phyloP scores from a whole-genome alignment of 2,797 vertebrate genomes.

The Distichodus sexfasciatus region DNA sequence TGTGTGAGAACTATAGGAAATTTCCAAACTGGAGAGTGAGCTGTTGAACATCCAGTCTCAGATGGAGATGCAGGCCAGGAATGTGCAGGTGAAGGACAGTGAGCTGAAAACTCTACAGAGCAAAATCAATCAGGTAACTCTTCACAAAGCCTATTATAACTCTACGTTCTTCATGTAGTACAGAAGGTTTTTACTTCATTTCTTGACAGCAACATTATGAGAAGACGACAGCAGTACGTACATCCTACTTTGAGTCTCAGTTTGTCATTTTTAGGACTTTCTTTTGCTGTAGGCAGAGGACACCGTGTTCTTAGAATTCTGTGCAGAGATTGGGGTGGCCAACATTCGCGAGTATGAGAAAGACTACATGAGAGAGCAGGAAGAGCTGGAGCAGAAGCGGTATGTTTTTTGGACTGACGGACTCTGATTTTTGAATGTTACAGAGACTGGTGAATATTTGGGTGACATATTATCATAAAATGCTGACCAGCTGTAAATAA shows the following conservation, averaged over 20 bases:
- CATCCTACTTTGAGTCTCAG: no score
- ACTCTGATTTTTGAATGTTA: no score
- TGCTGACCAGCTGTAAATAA: no score
- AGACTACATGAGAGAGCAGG: constrained; percentile 78
- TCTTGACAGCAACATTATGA: no score
- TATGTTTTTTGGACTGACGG: constrained; percentile 51
- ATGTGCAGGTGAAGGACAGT: constrained; percentile 66
- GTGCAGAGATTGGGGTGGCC: constrained; percentile 83
- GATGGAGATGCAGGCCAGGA: constrained; percentile 74
- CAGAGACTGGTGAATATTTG: no score
- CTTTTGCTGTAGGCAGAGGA: constrained; percentile 81
- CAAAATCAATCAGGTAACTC: constrained; percentile 81
- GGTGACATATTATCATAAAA: no score
- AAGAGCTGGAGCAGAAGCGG: constrained; percentile 87
- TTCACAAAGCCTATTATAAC: background rate
- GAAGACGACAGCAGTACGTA: no score
- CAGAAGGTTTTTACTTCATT: no score
- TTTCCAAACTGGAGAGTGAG: constrained; percentile 85
- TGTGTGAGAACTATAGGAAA: constrained; percentile 74
- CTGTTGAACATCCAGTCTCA: constrained; percentile 80
- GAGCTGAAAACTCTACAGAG: constrained; percentile 70
- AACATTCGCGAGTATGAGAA: constrained; percentile 91
- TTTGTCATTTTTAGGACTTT: no score
- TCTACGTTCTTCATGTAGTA: background rate
- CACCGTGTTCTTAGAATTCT: constrained; percentile 86